Conservation (phyloP, 2,113 vertebrate genomes). For the Passer montanus region DNA sequence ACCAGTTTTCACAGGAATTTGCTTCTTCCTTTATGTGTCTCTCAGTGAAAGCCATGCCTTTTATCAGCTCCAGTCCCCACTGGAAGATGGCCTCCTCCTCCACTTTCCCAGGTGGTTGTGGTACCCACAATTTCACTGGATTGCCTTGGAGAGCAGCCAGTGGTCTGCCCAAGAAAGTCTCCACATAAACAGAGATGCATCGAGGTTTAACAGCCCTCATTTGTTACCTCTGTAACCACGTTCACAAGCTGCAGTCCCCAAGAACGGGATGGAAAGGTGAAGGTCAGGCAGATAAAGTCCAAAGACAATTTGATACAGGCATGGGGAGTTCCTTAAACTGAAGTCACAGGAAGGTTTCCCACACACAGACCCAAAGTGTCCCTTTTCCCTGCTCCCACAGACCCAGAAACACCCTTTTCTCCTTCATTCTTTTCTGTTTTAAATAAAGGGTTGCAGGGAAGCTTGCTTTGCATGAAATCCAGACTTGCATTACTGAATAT, state of each 20-base stretch:
- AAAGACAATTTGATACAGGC: not conserved
- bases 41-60: not conserved
- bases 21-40: not conserved
- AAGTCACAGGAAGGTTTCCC: not conserved
- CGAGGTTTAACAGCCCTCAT: not conserved
- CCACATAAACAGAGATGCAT: not conserved
- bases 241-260: not conserved
- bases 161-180: not conserved
- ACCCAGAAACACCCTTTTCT: not conserved
- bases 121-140: not conserved
- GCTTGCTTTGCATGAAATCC: conserved; percentile 25
- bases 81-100: not conserved
- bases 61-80: not conserved
- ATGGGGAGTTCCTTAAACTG: not conserved
- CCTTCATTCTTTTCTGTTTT: not conserved
- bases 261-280: not conserved
- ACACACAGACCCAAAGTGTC: not conserved
- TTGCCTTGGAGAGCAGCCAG: conserved; percentile 25
- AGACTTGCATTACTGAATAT: not conserved
- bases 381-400: not conserved
- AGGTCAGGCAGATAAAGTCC: not conserved
- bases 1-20: not conserved
- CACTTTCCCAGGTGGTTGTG: not conserved
- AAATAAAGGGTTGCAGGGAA: not conserved
- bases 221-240: not conserved